Conservation (phyloP, 2,888 invertebrate species). For the Frankliniella fusca region DNA sequence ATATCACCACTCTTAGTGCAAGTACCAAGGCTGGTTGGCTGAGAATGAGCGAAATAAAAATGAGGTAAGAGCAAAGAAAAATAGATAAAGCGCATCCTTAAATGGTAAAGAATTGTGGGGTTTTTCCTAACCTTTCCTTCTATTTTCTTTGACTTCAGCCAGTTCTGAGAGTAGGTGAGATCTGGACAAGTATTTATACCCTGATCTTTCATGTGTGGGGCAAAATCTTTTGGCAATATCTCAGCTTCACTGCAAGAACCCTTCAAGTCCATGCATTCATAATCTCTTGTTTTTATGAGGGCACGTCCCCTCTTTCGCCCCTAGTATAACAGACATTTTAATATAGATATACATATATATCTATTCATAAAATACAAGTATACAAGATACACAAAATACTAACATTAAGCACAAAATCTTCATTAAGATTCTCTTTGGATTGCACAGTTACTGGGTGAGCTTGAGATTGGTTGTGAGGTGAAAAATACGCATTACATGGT, state of each 20-base stretch:
- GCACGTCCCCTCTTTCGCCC: background rate
- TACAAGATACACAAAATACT: background rate
- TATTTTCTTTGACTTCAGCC: background rate
- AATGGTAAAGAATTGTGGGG: background rate
- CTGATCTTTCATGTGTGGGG: background rate
- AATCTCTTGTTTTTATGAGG: background rate
- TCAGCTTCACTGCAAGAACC: too few species aligned
- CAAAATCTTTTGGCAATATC: too few species aligned
- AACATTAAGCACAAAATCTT: background rate
- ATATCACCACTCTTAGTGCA: background rate
- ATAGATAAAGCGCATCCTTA: background rate
- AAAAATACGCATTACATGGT: background rate
- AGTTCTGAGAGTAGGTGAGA: background rate
- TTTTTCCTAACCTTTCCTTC: background rate
- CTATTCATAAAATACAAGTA: background rate
- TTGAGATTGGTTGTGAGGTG: background rate
- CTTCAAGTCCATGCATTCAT: background rate
- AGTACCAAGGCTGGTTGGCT: too few species aligned
- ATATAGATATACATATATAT: too few species aligned
- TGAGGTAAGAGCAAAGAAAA: too few species aligned
- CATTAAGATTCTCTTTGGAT: background rate
- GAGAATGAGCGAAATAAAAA: too few species aligned
- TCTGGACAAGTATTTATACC: background rate
- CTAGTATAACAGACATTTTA: background rate
- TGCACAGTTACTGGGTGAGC: too few species aligned